phyloP scores from a whole-genome alignment of 2,113 vertebrate species.

The Alectura lathami region DNA sequence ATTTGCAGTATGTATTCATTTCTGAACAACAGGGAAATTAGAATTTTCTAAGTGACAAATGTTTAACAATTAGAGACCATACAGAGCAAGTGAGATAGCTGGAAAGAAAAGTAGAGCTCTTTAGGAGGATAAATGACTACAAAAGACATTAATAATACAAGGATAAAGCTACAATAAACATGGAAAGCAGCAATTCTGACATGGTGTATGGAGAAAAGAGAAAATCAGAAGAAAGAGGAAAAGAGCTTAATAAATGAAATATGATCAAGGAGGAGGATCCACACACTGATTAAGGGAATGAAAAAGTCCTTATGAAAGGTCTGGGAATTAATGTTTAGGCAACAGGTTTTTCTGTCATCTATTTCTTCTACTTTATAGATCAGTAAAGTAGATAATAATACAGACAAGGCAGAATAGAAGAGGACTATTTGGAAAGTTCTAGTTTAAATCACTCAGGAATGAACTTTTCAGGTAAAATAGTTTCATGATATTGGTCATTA shows the following conservation, averaged over 20 bases:
- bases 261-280: fast-evolving
- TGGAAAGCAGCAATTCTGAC: background rate
- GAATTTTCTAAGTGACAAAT: background rate
- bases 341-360: background rate
- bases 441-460: background rate
- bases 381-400: background rate
- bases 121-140: background rate
- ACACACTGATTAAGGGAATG: background rate
- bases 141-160: background rate
- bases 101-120: background rate
- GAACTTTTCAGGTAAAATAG: background rate
- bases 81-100: background rate
- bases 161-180: background rate
- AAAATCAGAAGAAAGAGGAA: background rate
- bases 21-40: background rate
- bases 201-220: background rate
- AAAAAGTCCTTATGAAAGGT: background rate
- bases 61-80: background rate
- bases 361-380: background rate
- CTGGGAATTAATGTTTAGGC: background rate
- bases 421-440: background rate
- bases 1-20: background rate
- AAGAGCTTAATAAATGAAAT: background rate
- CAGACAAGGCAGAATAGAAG: background rate
- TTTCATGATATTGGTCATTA: background rate